These are phyloP conservation scores for Phrixothrix hirtus DNA, from an alignment of 2,888 invertebrate genomes.

Conservation along the genomic window DNA sequence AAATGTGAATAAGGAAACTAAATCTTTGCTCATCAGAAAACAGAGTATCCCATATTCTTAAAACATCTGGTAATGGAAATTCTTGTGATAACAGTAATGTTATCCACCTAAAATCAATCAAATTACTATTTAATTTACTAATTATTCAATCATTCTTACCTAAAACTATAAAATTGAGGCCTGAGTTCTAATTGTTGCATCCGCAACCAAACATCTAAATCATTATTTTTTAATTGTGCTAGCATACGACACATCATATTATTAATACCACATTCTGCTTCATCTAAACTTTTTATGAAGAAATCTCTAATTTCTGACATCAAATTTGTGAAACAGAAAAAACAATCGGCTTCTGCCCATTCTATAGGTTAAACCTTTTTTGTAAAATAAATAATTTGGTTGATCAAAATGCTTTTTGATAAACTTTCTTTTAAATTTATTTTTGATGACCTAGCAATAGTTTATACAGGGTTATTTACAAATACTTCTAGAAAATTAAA, in stretches of 20 bases:
- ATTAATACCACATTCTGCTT: slow-evolving; percentile 88
- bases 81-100: slow-evolving; percentile 95
- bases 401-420: too few relatives aligned
- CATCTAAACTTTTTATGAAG: slow-evolving; percentile 94
- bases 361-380: slow-evolving; percentile 57
- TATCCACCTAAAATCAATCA: slow-evolving; percentile 76
- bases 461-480: too few relatives aligned
- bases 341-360: slow-evolving; percentile 94
- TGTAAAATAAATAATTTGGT: slow-evolving; percentile 2
- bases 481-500: too few relatives aligned
- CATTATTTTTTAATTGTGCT: slow-evolving; percentile 74
- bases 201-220: slow-evolving; percentile 74
- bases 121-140: not conserved
- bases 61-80: slow-evolving; percentile 95
- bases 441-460: too few relatives aligned
- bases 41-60: slow-evolving; percentile 96
- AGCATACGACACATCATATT: slow-evolving; percentile 85
- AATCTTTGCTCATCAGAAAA: slow-evolving; percentile 90
- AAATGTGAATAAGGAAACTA: slow-evolving; percentile 87
- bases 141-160: slow-evolving; percentile 58
- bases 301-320: slow-evolving; percentile 98
- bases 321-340: slow-evolving; percentile 96
- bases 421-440: too few relatives aligned
- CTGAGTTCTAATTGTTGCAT: slow-evolving; percentile 83
- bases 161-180: slow-evolving; percentile 95